Evolutionary conservation across 1,140 invertebrate genomes (phyloP), one percentile per base, ranked within the genome.

Genomic region (Rhagoletis zephyria): DNA sequence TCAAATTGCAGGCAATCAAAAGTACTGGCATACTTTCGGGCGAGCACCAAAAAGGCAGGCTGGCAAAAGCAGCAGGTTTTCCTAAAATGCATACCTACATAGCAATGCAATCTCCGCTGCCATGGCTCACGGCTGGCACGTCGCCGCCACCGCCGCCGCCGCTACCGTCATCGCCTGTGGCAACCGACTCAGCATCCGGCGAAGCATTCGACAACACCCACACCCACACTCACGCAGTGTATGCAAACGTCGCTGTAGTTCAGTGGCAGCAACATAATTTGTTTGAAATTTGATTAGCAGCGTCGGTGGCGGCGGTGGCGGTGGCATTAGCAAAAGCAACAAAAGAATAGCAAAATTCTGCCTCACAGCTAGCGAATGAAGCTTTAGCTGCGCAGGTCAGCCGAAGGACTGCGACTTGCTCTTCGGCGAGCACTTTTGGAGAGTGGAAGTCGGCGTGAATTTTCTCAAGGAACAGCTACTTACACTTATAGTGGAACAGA

Each of bases 1-100:
- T 81, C 74, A 59, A 81, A 81, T 81, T 81, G 74, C 51, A 81
- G 74, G 74, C 74, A 81, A 81, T 81, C n/a, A 56, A 56, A 77
- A 81, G 56, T 81, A 48, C 48, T 81, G 74, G 74, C 74, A 59
- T 19, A 56, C 74, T 56, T 81, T 81, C 5, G 16, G 48, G n/a
- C 48, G 48, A 48, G 48, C 67, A 45, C 42, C 9, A 56, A 56
- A 56, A 56, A 56, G 51, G 51, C 74, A 63, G n/a, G n/a, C n/a
- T n/a, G 16, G 9, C 16, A 56, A 2, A 30, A 16, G 48, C 16
- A 81, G 56, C n/a, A 59, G 19, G 51, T 56, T 51, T 81, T 19
- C 67, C 42, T 16, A 74, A 48, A 74, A 74, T 48, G 42, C 12
- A 48, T 16, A 30, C 1, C 67, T 40, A 10, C 12, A 45, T 6